These are phyloP conservation scores for Coregonus clupeaformis DNA, from an alignment of 2,113 vertebrate species.

Conservation along the genomic window DNA sequence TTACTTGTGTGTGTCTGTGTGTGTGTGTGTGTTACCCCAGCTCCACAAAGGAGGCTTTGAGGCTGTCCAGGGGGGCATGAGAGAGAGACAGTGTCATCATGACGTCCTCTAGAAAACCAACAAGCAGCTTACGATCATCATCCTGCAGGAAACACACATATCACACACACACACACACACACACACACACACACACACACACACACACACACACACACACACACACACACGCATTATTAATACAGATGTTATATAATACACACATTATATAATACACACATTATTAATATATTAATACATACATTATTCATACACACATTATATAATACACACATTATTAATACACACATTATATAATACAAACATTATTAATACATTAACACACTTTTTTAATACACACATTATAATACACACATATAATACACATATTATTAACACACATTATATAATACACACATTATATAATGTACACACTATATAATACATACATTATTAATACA, in stretches of 20 bases:
- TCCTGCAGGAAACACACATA: slow-evolving; percentile 75
- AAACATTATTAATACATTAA: too few relatives aligned
- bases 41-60: slow-evolving; percentile 98
- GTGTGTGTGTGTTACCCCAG: slow-evolving; percentile 80
- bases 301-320: not conserved
- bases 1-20: too few relatives aligned
- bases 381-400: not conserved
- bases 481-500: not conserved
- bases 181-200: too few relatives aligned
- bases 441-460: not conserved
- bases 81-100: slow-evolving; percentile 97
- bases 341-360: not conserved
- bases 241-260: not conserved
- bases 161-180: slow-evolving; percentile 10
- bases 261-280: too few relatives aligned
- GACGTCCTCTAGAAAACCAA: slow-evolving; percentile 97
- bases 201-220: too few relatives aligned
- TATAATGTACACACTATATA: not conserved
- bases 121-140: slow-evolving; percentile 94
- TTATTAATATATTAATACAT: not conserved
- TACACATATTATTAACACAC: slow-evolving; percentile 8
- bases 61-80: slow-evolving; percentile 92
- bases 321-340: too few relatives aligned
- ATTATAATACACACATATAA: too few relatives aligned
- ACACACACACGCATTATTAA: too few relatives aligned